Conservation (phyloP, 2,888 invertebrate species). For the Limulus polyphemus region DNA sequence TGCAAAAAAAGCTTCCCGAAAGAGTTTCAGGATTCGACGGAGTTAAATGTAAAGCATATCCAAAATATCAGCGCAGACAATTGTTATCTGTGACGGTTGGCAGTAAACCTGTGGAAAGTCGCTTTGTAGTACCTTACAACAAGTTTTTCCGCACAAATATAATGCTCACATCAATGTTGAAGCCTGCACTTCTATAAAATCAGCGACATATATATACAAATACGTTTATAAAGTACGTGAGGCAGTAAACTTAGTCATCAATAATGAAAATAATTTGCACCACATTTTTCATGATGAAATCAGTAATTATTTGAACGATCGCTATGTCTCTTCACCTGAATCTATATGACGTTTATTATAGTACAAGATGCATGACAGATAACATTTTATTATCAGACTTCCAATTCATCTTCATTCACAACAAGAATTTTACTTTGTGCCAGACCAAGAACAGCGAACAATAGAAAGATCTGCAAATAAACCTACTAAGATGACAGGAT, state of each 20-base stretch:
- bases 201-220: not conserved
- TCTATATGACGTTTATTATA: not conserved
- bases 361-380: not conserved
- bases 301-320: not conserved
- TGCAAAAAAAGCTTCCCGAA: slow-evolving; percentile 38
- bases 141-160: not conserved
- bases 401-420: not conserved
- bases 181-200: not conserved
- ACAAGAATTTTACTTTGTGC: not conserved
- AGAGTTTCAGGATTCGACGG: slow-evolving; percentile 27
- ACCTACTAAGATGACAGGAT: not conserved
- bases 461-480: not conserved
- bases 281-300: not conserved
- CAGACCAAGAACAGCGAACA: not conserved
- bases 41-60: slow-evolving; percentile 32
- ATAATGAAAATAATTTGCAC: not conserved
- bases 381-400: not conserved
- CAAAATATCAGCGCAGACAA: slow-evolving; percentile 30
- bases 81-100: not conserved
- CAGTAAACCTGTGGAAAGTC: not conserved
- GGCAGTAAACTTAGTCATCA: not conserved
- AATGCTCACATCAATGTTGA: not conserved
- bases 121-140: not conserved
- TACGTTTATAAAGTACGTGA: not conserved
- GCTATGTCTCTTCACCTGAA: not conserved